phyloP scores from a whole-genome alignment of 2,113 vertebrate genomes.

The Oncorhynchus clarkii region DNA sequence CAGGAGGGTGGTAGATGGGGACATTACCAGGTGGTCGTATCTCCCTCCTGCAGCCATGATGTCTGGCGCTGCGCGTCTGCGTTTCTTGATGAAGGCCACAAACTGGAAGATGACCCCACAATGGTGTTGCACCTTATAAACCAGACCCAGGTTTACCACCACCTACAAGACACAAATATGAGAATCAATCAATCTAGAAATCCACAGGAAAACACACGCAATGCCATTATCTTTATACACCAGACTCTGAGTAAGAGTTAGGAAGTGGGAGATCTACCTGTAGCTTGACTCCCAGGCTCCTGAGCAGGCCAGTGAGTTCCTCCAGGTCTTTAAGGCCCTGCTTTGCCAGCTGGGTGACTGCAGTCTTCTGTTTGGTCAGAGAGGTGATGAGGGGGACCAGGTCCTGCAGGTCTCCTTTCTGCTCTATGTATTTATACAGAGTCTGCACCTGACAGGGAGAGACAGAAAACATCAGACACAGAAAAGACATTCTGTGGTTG shows the following conservation, averaged over 20 bases:
- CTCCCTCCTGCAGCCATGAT: constrained; percentile 93
- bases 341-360: constrained; percentile 85
- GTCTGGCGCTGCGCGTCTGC: constrained; percentile 85
- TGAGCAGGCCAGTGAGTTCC: constrained; percentile 82
- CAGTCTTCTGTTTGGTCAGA: constrained; percentile 88
- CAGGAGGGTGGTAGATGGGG: constrained; percentile 58
- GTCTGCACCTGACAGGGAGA: constrained; percentile 78
- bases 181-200: constrained; percentile 10
- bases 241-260: too few relatives aligned
- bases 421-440: constrained; percentile 93
- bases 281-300: constrained; percentile 84
- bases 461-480: constrained; percentile 2
- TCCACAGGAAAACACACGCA: constrained; percentile 70
- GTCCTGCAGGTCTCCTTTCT: constrained; percentile 86
- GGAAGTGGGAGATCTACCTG: constrained; percentile 71
- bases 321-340: constrained; percentile 93
- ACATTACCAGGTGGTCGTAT: constrained; percentile 90
- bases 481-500: not conserved
- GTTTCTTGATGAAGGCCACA: constrained; percentile 88
- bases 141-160: constrained; percentile 88
- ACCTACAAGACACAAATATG: constrained; percentile 70
- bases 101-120: constrained; percentile 94
- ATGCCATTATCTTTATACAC: not conserved
- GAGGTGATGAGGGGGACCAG: constrained; percentile 79
- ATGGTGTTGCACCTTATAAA: constrained; percentile 97